Percentiles rank a stretch among this genome's conserved stretches.
These are phyloP conservation scores for Apis cerana DNA, from an alignment of 1,140 invertebrate species.

Conservation along the genomic window DNA sequence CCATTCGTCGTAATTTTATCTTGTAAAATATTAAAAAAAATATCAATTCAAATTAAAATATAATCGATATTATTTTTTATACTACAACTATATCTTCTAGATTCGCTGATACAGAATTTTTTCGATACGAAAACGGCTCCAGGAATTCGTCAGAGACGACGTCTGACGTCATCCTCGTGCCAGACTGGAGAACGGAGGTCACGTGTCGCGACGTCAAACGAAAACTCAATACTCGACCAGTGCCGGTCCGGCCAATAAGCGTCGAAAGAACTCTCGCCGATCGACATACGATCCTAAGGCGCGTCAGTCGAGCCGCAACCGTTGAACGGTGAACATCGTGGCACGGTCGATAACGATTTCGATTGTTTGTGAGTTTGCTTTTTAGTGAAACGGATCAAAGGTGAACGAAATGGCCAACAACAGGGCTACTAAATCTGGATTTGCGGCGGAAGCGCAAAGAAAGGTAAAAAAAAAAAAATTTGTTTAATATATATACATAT, in stretches of 20 bases:
- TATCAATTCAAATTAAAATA: background rate
- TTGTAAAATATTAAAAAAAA: too few relatives aligned
- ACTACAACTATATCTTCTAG: background rate
- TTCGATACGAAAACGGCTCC: constrained; percentile 16
- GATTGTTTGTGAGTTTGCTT: background rate
- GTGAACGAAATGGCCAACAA: constrained; percentile 88
- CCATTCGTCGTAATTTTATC: too few relatives aligned
- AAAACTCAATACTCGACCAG: constrained; percentile 65
- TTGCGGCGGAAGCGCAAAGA: constrained; percentile 95
- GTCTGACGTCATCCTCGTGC: constrained; percentile 68
- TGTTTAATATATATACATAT: background rate
- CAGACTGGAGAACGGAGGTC: constrained; percentile 70
- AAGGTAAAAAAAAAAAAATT: constrained; percentile 85
- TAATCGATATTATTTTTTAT: background rate
- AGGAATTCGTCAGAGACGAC: constrained; percentile 37
- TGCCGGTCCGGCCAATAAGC: constrained; percentile 58
- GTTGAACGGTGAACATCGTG: constrained; percentile 54
- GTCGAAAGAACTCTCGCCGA: constrained; percentile 42
- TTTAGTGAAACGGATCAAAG: background rate
- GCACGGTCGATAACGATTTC: background rate
- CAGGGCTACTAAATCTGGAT: constrained; percentile 95
- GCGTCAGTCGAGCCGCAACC: constrained; percentile 69
- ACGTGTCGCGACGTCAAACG: constrained; percentile 61
- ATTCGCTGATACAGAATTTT: background rate
- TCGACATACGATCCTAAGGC: constrained; percentile 50